Evolutionary conservation across 2,113 vertebrate species (phyloP).

Genomic region (Oryzias curvinotus): DNA sequence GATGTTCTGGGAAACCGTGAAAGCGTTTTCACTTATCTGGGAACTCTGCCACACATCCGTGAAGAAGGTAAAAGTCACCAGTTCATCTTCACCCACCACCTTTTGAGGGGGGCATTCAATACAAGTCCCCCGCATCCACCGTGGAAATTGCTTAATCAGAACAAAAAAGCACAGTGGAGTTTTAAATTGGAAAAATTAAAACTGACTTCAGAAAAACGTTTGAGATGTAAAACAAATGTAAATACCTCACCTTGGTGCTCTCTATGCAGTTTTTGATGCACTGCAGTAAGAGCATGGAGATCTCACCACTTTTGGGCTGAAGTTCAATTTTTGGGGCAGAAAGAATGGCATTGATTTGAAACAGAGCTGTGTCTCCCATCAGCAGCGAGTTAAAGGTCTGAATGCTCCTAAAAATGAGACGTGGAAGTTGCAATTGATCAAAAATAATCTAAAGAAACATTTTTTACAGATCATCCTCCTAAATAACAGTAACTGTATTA

Average conservation of each 20-base stretch:
- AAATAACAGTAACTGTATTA: background rate
- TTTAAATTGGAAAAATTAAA: too few relatives aligned
- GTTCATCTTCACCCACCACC: slow-evolving; percentile 72
- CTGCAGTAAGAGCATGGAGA: slow-evolving; percentile 81
- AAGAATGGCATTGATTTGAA: slow-evolving; percentile 84
- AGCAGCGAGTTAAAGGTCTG: slow-evolving; percentile 81
- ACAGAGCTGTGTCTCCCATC: slow-evolving; percentile 77
- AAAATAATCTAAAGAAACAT: background rate
- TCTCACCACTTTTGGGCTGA: slow-evolving; percentile 81
- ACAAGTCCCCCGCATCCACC: slow-evolving; percentile 92
- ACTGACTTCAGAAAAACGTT: too few relatives aligned
- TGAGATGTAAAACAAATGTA: background rate
- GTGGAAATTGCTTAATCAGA: slow-evolving; percentile 81
- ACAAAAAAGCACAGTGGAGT: background rate
- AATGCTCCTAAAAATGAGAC: slow-evolving; percentile 80
- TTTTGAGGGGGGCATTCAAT: slow-evolving; percentile 86
- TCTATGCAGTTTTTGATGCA: slow-evolving; percentile 84
- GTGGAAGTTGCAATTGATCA: background rate
- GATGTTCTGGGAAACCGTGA: slow-evolving; percentile 80
- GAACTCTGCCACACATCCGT: slow-evolving; percentile 82
- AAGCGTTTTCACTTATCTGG: slow-evolving; percentile 78
- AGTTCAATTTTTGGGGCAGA: slow-evolving; percentile 84
- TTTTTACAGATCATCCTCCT: too few relatives aligned
- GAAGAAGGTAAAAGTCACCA: slow-evolving; percentile 81
- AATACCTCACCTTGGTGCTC: slow-evolving; percentile 81